Conservation (phyloP, 2,888 invertebrate species). For the Hirtodrosophila confusa region DNA sequence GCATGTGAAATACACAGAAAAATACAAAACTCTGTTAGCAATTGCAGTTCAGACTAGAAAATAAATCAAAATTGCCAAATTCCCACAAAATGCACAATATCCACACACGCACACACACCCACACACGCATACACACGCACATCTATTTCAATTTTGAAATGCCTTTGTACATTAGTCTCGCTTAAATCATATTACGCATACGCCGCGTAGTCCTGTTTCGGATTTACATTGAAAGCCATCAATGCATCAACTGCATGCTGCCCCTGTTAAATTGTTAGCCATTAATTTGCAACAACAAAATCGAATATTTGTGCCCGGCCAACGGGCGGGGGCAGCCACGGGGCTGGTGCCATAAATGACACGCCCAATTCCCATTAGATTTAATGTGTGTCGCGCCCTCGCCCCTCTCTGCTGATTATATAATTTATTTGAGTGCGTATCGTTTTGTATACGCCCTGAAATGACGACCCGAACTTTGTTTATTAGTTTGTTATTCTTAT, state of each 20-base stretch:
- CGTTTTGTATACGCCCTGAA: background rate
- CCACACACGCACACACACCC: background rate
- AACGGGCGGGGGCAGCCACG: background rate
- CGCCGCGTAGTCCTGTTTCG: constrained; percentile 53
- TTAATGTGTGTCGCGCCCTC: constrained; percentile 7
- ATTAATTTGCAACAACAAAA: constrained; percentile 52
- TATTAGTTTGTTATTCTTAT: background rate
- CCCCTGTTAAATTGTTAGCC: constrained; percentile 62
- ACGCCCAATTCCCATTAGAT: constrained; percentile 43
- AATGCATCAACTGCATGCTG: constrained; percentile 25
- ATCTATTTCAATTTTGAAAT: constrained; percentile 69
- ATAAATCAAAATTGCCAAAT: constrained; percentile 76
- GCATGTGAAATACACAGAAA: constrained; percentile 42
- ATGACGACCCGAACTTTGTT: background rate
- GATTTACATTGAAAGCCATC: constrained; percentile 44
- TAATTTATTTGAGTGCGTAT: constrained; percentile 25
- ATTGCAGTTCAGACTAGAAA: constrained; percentile 55
- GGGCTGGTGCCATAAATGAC: constrained; percentile 51
- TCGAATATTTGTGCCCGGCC: constrained; percentile 11
- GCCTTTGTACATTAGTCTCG: constrained; percentile 75
- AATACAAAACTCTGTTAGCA: constrained; percentile 63
- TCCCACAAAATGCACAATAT: constrained; percentile 35
- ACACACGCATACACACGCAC: constrained; percentile 1
- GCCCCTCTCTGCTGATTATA: background rate
- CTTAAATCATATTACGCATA: constrained; percentile 76